Evolutionary conservation across 2,797 vertebrate genomes (phyloP).

Genomic region (Basileuterus tristriatus): DNA sequence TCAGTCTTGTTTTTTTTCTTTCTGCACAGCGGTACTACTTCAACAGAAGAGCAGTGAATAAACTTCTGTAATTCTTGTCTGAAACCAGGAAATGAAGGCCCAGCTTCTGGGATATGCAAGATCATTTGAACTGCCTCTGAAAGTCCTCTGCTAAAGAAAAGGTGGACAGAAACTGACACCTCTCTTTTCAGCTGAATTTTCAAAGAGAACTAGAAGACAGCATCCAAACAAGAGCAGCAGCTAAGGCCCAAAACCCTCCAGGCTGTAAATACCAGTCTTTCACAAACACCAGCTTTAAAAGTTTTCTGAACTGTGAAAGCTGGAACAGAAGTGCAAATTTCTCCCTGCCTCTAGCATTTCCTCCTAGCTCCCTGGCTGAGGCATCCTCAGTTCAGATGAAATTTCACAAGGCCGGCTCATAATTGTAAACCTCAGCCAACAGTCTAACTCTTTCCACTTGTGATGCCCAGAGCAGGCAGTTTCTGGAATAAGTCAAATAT

Average conservation of each 20-base stretch:
- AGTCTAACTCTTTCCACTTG: slow-evolving; percentile 15
- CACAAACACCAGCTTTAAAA: not conserved
- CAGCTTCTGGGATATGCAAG: not conserved
- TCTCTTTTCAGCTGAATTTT: not conserved
- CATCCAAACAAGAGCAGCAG: not conserved
- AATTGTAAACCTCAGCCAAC: not conserved
- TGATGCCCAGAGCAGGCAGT: not conserved
- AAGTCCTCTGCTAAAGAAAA: not conserved
- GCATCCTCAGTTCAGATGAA: not conserved
- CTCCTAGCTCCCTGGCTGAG: not conserved
- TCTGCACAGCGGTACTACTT: not conserved
- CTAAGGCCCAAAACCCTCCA: not conserved
- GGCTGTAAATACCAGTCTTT: not conserved
- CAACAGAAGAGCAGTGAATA: not conserved
- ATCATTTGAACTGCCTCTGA: not conserved
- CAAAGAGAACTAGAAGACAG: not conserved
- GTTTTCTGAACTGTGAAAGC: not conserved
- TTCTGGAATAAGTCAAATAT: slow-evolving; percentile 9
- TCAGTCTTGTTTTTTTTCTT: not conserved
- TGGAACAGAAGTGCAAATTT: not conserved
- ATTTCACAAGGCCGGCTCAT: slow-evolving; percentile 6
- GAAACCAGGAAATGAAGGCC: not conserved
- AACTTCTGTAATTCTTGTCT: not conserved
- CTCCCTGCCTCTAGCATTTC: not conserved
- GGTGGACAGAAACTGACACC: not conserved